Evolutionary conservation across 2,113 vertebrate species (phyloP).

Genomic region (Vulpes lagopus): DNA sequence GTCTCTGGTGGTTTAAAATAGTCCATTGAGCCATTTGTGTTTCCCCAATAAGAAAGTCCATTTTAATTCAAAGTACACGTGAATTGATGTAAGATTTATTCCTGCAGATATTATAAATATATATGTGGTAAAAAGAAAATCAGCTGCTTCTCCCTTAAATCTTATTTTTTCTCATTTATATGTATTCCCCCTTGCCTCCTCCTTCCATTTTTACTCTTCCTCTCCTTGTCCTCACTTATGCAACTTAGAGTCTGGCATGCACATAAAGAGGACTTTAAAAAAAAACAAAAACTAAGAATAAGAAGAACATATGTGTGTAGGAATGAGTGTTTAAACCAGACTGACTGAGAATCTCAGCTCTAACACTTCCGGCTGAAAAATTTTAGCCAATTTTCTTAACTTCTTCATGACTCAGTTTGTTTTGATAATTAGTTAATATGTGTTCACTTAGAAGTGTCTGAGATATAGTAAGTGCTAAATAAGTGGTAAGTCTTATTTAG

Average conservation of each 20-base stretch:
- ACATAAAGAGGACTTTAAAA: background rate
- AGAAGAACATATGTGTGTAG: background rate
- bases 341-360: background rate
- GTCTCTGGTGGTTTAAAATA: background rate
- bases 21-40: background rate
- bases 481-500: slow-evolving; percentile 30
- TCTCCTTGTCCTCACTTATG: background rate
- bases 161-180: background rate
- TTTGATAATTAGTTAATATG: background rate
- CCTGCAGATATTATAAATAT: background rate
- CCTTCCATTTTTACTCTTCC: background rate
- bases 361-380: background rate
- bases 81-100: background rate
- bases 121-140: background rate
- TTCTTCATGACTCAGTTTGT: background rate
- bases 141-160: slow-evolving; percentile 8
- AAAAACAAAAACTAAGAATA: background rate
- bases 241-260: background rate
- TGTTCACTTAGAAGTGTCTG: background rate
- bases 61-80: background rate
- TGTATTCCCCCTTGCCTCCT: background rate
- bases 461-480: slow-evolving; percentile 16
- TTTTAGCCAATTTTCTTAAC: background rate
- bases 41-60: background rate
- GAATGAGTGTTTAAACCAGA: background rate